Percentiles rank a stretch among this genome's conserved stretches.
Evolutionary conservation across 2,113 vertebrate genomes (phyloP).

Genomic region (Eolophus roseicapilla): DNA sequence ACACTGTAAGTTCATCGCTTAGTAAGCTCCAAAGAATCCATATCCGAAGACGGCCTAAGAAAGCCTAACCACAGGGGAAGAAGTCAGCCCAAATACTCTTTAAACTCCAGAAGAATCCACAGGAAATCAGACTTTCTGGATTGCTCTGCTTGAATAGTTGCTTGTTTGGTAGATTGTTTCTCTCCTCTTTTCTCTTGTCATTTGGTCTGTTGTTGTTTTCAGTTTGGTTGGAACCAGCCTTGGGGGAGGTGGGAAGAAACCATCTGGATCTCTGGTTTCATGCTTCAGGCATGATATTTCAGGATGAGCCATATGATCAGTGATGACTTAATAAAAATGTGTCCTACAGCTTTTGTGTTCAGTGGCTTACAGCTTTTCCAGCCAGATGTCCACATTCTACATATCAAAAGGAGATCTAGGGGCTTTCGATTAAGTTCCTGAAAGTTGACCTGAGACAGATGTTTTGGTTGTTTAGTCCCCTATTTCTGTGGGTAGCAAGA

Average conservation of each 20-base stretch:
- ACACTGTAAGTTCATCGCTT: not conserved
- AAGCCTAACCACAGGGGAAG: not conserved
- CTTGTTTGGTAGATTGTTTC: not conserved
- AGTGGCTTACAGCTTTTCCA: not conserved
- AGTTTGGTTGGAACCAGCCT: conserved; percentile 23
- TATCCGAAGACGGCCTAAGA: not conserved
- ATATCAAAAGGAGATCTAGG: not conserved
- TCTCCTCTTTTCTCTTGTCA: not conserved
- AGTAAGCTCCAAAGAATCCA: not conserved
- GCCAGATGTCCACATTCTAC: not conserved
- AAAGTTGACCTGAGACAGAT: not conserved
- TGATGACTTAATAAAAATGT: not conserved
- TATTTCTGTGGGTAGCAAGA: not conserved
- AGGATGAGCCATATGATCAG: not conserved
- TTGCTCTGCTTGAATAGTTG: not conserved
- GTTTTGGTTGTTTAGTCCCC: not conserved
- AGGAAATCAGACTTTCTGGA: not conserved
- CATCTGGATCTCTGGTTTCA: conserved; percentile 30
- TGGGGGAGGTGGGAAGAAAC: conserved; percentile 27
- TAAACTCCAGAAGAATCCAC: not conserved
- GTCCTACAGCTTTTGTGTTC: not conserved
- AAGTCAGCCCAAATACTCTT: not conserved
- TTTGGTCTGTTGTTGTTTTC: conserved; percentile 36
- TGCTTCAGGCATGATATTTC: not conserved
- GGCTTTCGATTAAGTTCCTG: not conserved